Evolutionary conservation across 37 sponge, comb jelly and placozoan genomes (phyloP).

Genomic region (Chondrilla cf. caribensis): DNA sequence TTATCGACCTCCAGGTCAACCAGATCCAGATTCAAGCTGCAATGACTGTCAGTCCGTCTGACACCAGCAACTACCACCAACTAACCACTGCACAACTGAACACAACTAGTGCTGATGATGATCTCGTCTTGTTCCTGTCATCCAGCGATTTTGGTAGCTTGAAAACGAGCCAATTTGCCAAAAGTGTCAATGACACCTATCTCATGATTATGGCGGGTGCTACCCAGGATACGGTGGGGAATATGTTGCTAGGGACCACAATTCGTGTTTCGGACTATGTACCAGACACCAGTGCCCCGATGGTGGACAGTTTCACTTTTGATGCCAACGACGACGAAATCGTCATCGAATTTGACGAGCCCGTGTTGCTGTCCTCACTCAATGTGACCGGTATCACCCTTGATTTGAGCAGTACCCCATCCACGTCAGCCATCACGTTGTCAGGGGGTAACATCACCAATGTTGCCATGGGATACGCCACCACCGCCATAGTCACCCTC

Average conservation of each 20-base stretch:
- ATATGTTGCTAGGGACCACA: slow-evolving; percentile 42
- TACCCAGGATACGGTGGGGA: slow-evolving; percentile 54
- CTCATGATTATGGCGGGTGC: slow-evolving; percentile 38
- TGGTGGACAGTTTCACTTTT: slow-evolving; percentile 43
- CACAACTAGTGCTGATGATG: slow-evolving; percentile 23
- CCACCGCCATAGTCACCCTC: slow-evolving; percentile 28
- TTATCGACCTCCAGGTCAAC: slow-evolving; percentile 23
- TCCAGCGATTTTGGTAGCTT: slow-evolving; percentile 65
- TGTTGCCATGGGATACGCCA: slow-evolving; percentile 7
- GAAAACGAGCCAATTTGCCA: slow-evolving; percentile 63
- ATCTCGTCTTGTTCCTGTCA: slow-evolving; percentile 37
- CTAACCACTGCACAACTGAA: slow-evolving; percentile 45
- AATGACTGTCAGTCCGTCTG: neutral
- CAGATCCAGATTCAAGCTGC: slow-evolving; percentile 58
- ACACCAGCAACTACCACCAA: slow-evolving; percentile 16
- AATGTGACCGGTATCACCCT: slow-evolving; percentile 58
- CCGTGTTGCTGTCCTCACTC: slow-evolving; percentile 53
- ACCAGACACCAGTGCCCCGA: slow-evolving; percentile 59
- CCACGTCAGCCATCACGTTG: slow-evolving; percentile 20
- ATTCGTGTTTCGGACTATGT: slow-evolving; percentile 30
- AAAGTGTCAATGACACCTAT: slow-evolving; percentile 46
- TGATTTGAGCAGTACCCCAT: slow-evolving; percentile 19
- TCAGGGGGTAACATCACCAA: slow-evolving; percentile 37
- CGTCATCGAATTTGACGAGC: slow-evolving; percentile 68
- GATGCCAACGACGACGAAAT: slow-evolving; percentile 59